Evolutionary conservation across 2,888 invertebrate species (phyloP).

Genomic region (Himalopsyche anomala): DNA sequence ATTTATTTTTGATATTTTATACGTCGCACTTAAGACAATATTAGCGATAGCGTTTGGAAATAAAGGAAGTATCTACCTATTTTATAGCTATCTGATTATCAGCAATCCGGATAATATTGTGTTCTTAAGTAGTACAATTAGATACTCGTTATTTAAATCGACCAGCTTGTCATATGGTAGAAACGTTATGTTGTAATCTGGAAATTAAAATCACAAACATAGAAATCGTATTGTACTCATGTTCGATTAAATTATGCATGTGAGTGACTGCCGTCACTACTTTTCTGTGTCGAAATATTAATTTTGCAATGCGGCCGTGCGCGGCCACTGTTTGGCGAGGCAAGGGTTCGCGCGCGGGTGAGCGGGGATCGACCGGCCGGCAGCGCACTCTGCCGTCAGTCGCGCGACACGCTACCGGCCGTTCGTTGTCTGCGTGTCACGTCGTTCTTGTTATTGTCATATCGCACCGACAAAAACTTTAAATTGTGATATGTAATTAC

Average conservation of each 20-base stretch:
- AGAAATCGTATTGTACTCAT: background rate
- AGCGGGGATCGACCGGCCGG: slow-evolving; percentile 37
- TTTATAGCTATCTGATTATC: no score
- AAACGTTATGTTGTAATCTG: background rate
- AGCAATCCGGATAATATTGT: no score
- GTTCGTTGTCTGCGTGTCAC: slow-evolving; percentile 77
- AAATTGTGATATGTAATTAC: slow-evolving; percentile 46
- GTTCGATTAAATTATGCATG: slow-evolving; percentile 45
- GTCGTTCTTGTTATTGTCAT: slow-evolving; percentile 69
- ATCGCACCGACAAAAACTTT: slow-evolving; percentile 55
- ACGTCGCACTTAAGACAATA: no score
- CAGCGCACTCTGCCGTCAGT: slow-evolving; percentile 62
- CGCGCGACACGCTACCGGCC: slow-evolving; percentile 62
- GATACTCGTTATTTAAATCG: no score
- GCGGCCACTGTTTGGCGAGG: slow-evolving; percentile 23
- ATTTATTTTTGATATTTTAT: no score
- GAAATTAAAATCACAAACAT: slow-evolving; percentile 4
- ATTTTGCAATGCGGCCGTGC: slow-evolving; percentile 51
- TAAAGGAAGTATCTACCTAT: no score
- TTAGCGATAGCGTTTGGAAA: no score
- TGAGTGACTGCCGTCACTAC: slow-evolving; percentile 34
- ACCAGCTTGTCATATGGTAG: background rate
- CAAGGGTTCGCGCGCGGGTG: slow-evolving; percentile 49
- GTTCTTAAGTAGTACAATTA: no score
- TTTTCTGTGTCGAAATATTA: slow-evolving; percentile 51